Conservation (phyloP, 2,797 vertebrate species). For the Neosilurus hyrtlii region DNA sequence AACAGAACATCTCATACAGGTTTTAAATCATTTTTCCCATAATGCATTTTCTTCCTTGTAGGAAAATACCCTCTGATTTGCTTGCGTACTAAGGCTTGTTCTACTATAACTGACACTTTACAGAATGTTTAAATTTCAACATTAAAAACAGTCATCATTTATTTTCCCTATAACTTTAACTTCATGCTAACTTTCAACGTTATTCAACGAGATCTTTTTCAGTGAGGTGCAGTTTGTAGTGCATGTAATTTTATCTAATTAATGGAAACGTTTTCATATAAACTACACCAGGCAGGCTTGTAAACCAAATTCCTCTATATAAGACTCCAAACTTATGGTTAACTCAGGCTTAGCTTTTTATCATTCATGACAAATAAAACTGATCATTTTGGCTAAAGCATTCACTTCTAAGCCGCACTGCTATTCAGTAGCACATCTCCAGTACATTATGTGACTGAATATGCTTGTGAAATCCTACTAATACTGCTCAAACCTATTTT, state of each 20-base stretch:
- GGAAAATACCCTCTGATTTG: neutral
- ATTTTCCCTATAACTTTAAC: neutral
- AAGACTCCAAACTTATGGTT: neutral
- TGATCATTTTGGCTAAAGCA: neutral
- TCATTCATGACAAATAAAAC: too few species aligned
- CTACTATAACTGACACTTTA: neutral
- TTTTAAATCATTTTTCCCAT: neutral
- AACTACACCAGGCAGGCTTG: neutral
- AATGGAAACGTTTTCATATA: neutral
- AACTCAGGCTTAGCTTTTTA: neutral
- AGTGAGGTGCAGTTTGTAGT: neutral
- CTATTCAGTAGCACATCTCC: neutral
- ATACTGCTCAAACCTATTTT: slow-evolving; percentile 29
- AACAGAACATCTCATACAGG: neutral
- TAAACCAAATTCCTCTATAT: neutral
- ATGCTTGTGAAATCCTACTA: slow-evolving; percentile 16
- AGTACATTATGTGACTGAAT: neutral
- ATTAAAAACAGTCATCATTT: neutral
- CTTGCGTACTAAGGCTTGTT: neutral
- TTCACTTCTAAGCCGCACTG: neutral
- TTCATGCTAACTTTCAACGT: neutral
- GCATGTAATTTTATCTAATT: neutral
- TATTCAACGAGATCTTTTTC: neutral
- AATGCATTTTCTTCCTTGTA: neutral
- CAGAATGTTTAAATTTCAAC: neutral